Evolutionary conservation across 2,888 invertebrate genomes (phyloP).

Genomic region (Pseudanteris insignis): DNA sequence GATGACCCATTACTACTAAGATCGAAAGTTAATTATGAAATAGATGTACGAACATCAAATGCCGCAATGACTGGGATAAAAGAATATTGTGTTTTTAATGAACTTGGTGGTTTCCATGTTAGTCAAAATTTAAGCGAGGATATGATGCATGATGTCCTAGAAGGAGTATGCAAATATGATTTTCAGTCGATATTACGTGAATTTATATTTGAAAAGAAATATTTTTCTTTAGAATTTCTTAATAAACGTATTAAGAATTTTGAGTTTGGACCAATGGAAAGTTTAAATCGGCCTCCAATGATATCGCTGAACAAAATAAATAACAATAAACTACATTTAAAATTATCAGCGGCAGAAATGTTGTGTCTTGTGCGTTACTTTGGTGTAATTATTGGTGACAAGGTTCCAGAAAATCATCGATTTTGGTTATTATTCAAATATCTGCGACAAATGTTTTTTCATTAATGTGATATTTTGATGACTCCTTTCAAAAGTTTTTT

Average conservation of each 20-base stretch:
- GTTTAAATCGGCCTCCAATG: conserved; percentile 12
- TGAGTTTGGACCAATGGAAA: conserved; percentile 13
- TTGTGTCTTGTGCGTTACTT: conserved; percentile 3
- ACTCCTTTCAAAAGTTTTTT: too few species aligned
- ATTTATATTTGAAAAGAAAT: conserved; percentile 12
- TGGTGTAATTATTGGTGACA: conserved; percentile 10
- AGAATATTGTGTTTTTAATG: conserved; percentile 2
- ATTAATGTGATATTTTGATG: too few species aligned
- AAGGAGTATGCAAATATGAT: conserved; percentile 14
- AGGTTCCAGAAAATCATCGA: conserved; percentile 7
- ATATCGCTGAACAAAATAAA: conserved; percentile 1
- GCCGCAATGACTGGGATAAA: not conserved
- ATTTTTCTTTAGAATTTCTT: conserved; percentile 9
- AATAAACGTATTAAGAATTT: conserved; percentile 12
- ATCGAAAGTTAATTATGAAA: conserved; percentile 2
- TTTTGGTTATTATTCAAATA: conserved; percentile 13
- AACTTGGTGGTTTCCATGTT: not conserved
- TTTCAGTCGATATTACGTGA: not conserved
- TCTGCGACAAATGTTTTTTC: conserved; percentile 9
- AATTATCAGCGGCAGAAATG: conserved; percentile 2
- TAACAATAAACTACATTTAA: not conserved
- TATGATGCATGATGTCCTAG: conserved; percentile 3
- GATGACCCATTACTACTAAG: not conserved
- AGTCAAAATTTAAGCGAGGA: not conserved
- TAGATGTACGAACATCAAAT: not conserved